Percentiles rank a stretch among this genome's conserved stretches.
phyloP scores from a whole-genome alignment of 1,140 invertebrate genomes.

The Contarinia nasturtii region DNA sequence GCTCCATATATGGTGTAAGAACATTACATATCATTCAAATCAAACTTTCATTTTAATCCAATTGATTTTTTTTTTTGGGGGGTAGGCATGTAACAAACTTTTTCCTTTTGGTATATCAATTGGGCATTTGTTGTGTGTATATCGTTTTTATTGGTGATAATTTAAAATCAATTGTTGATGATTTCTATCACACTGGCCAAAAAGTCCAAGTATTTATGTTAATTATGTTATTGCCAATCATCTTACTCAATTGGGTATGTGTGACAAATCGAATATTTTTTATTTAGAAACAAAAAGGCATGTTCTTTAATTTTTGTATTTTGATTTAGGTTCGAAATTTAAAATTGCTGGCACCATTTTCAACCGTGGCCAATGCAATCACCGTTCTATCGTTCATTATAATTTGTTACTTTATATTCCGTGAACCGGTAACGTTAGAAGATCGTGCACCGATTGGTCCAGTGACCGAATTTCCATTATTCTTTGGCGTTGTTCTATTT shows the following conservation, averaged over 20 bases:
- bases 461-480: constrained; percentile 40
- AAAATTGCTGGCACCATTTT: constrained; percentile 62
- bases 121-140: constrained; percentile 80
- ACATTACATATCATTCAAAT: too few species aligned
- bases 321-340: constrained; percentile 56
- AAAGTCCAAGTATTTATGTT: constrained; percentile 21
- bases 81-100: too few species aligned
- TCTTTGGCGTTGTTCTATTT: constrained; percentile 75
- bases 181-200: constrained; percentile 7
- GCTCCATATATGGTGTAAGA: too few species aligned
- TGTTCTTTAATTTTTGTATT: constrained; percentile 53
- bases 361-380: constrained; percentile 54
- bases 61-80: too few species aligned
- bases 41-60: too few species aligned
- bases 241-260: constrained; percentile 12
- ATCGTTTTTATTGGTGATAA: constrained; percentile 67
- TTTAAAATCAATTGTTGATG: constrained; percentile 35
- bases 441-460: constrained; percentile 34
- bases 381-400: constrained; percentile 37
- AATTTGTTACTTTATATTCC: constrained; percentile 43
- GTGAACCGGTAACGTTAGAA: constrained; percentile 33
- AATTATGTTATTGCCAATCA: constrained; percentile 10
- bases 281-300: constrained; percentile 25
- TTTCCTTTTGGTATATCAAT: constrained; percentile 66
- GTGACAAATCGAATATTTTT: constrained; percentile 16